Percentiles rank a stretch among this genome's conserved stretches.
Conservation (phyloP, 2,797 vertebrate species). For the Smutsia gigantea region DNA sequence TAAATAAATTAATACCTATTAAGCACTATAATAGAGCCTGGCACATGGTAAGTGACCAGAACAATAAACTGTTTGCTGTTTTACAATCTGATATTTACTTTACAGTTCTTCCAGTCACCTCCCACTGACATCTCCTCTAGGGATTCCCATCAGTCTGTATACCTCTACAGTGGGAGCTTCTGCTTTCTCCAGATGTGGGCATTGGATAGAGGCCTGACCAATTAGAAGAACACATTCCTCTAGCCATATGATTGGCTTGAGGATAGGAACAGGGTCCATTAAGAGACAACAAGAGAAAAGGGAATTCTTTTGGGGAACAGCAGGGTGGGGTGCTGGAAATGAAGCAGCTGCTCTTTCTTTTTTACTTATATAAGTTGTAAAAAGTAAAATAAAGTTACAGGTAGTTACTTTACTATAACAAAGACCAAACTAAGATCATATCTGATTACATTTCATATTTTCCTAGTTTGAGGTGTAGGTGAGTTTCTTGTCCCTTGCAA, state of each 20-base stretch:
- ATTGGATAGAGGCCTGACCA: neutral
- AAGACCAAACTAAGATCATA: neutral
- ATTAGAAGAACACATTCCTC: neutral
- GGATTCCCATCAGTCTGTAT: neutral
- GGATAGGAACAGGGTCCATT: too few species aligned
- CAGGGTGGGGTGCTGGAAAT: neutral
- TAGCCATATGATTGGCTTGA: neutral
- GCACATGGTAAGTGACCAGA: neutral
- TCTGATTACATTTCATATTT: neutral
- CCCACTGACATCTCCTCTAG: neutral
- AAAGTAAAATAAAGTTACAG: neutral
- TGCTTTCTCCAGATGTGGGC: neutral
- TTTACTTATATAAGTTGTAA: neutral
- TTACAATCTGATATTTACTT: neutral
- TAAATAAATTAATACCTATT: neutral
- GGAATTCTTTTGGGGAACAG: rapidly evolving
- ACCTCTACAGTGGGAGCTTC: neutral
- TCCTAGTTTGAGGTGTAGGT: neutral
- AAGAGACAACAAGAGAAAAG: neutral
- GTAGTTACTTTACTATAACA: neutral
- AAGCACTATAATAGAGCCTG: neutral
- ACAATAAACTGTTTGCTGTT: neutral
- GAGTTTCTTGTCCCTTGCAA: neutral
- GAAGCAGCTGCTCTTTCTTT: neutral
- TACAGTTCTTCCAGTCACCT: neutral